Conservation (phyloP, 2,113 vertebrate genomes). For the Strix aluco region DNA sequence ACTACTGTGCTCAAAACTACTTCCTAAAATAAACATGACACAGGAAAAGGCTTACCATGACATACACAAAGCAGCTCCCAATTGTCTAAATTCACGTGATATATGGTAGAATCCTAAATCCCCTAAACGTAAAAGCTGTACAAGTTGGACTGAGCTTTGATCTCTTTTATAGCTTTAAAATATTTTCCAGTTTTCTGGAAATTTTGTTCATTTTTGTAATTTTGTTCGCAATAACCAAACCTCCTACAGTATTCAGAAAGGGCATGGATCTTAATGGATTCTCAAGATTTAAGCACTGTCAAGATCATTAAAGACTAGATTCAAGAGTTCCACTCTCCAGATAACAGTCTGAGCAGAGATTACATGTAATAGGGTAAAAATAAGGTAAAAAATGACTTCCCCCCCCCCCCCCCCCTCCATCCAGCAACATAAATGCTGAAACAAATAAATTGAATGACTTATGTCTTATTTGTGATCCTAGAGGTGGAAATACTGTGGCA, state of each 20-base stretch:
- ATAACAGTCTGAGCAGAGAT: neutral
- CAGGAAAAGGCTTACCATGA: neutral
- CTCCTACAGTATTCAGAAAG: neutral
- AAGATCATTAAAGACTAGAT: neutral
- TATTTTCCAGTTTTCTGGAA: neutral
- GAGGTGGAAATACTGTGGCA: neutral
- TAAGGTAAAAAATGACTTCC: neutral
- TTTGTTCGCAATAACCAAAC: neutral
- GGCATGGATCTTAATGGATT: neutral
- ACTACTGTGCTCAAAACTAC: neutral
- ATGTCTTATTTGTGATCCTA: neutral
- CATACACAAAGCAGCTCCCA: constrained; percentile 17
- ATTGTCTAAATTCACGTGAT: neutral
- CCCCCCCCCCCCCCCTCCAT: neutral
- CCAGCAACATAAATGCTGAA: neutral
- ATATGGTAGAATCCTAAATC: neutral
- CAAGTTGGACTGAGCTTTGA: neutral
- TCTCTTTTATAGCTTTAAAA: neutral
- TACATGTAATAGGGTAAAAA: neutral
- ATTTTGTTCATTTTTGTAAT: neutral
- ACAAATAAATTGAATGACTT: neutral
- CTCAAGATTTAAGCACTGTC: neutral
- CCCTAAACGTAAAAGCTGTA: neutral
- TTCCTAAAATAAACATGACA: constrained; percentile 6
- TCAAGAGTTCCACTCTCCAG: neutral